A percentile compares a stretch with the other conserved stretches of the same genome.
These are phyloP conservation scores for Smutsia gigantea DNA, from an alignment of 2,797 vertebrate genomes.

Conservation along the genomic window DNA sequence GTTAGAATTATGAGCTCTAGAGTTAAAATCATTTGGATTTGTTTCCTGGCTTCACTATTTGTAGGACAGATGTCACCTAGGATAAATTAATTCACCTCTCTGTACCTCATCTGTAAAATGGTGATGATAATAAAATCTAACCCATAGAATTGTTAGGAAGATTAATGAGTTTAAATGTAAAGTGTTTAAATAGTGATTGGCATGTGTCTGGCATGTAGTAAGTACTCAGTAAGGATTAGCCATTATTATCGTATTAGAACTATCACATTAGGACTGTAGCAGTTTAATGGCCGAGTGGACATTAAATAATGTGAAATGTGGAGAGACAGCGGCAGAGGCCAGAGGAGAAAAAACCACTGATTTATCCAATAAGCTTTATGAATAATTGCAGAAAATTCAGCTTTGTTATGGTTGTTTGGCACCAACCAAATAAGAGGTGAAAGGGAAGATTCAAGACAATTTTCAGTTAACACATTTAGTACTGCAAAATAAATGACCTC, in stretches of 20 bases:
- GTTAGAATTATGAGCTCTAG: neutral
- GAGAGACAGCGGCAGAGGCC: neutral
- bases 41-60: conserved; percentile 3
- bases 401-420: conserved; percentile 31
- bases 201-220: neutral
- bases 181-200: conserved; percentile 27
- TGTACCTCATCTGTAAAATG: conserved; percentile 13
- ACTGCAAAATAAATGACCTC: conserved; percentile 40
- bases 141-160: neutral
- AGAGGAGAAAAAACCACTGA: neutral
- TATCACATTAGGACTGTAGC: neutral
- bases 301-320: conserved; percentile 36
- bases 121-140: conserved; percentile 16
- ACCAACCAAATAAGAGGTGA: neutral
- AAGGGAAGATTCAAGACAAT: neutral
- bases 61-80: neutral
- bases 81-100: neutral
- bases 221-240: neutral
- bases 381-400: neutral
- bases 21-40: neutral
- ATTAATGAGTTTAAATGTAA: conserved; percentile 36
- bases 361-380: neutral
- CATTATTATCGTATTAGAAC: neutral
- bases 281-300: neutral
- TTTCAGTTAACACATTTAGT: conserved; percentile 31